Base-by-base conservation (phyloP, 2,113 vertebrate species). In the Dunckerocampus dactyliophorus region DNA sequence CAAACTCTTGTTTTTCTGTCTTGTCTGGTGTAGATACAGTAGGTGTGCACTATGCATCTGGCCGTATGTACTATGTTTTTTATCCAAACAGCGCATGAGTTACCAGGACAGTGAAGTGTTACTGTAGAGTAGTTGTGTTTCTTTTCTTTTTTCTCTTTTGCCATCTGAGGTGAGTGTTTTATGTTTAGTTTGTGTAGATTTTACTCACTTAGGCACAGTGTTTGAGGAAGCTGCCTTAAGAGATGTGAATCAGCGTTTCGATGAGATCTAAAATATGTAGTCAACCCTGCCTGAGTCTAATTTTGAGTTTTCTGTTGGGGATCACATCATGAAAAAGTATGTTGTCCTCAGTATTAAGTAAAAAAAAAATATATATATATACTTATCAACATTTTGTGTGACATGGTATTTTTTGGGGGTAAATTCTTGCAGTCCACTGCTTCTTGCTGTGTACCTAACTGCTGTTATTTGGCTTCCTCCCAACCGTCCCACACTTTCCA, bases 161-260 rank as follows among this genome's bases (percentile, higher is more conserved):
- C 50, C 57, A 37, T 68, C 45, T 74, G 70, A 86, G 88, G 90
- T 91, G 80, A 89, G 89, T 89, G 24, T 52, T 71, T 56, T 63
- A 64, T 47, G 67, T 61, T 50, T 68, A 45, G 62, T 62, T 49
- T 28, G 8, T 61, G 14, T 17, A 58, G 21, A 51, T 37, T n/a
- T 43, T 58, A 37, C 24, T 11, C 6, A 19, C 17, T 70, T 52
- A 16, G 47, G 22, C 60, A 55, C 9, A 47, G 5, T 67, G 17
- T 57, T 65, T 16, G 43, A 8, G 4, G 45, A 34, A 52, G 19
- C 13, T 13, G 0, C 13, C 58, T 54, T 76, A 17, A 58, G 56
- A 62, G 62, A 76, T 63, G 59, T 54, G 47, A 39, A 58, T 37
- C 59, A 31, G 47, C 73, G 64, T 75, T 52, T 28, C 3, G 22